Base-by-base conservation (phyloP, 2,113 vertebrate genomes). In the Variabilichromis moorii region DNA sequence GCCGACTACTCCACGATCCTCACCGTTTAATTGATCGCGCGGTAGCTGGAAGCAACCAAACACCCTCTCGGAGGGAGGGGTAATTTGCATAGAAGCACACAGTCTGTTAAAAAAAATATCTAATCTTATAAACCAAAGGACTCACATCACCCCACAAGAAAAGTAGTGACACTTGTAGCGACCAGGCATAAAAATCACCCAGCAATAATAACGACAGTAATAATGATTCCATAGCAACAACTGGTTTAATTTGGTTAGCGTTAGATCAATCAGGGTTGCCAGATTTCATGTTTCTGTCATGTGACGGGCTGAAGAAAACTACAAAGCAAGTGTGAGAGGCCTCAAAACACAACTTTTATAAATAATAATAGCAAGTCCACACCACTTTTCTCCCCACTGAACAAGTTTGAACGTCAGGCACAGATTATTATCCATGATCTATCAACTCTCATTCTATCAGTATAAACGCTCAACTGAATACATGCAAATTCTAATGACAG, bases 121-220 rank as follows among this genome's bases (percentile, higher is more conserved):
- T 28, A 47, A 47, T 76, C 68, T 47, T 17, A 47, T 7, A 76
- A 17, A 47, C 68, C 68, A 76, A 76, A 47, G 40, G 68, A 76
- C 14, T 45, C 24, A 17, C 21, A 47, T 76, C 42, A 26, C 40
- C 68, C 68, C 68, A 28, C 40, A 9, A 11, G 14, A 19, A 73
- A 45, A 28, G 68, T 73, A 73, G 40, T 73, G 68, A 10, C 14
- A 73, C 68, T 2, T 47, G 40, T 19, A 47, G 68, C 68, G 4
- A 76, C 40, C 40, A 28, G 24, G 40, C 40, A 76, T 26, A 76
- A 31, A 63, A 76, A 50, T 47, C 42, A 50, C 71, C 24, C 26
- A 50, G 68, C 68, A 16, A 42, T 53, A 35, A 37, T 37, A 80
- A 63, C 59, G 35, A 54, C 14, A 4, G 35, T 35, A 37, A 80